Evolutionary conservation across 2,797 vertebrate genomes (phyloP).

Genomic region (Gobionotothen gibberifrons): DNA sequence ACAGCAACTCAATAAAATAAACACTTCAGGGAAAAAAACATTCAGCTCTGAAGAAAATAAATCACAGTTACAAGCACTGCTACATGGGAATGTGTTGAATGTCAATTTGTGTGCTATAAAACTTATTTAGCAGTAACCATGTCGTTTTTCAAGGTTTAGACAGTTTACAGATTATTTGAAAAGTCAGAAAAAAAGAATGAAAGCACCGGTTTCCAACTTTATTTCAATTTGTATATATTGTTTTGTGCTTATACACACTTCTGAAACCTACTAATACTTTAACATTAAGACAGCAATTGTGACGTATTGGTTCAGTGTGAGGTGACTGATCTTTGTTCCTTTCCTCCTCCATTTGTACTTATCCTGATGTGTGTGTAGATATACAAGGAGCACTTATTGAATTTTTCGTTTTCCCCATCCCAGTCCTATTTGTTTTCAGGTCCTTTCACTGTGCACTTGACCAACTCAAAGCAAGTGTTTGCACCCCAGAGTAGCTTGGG

Average conservation of each 20-base stretch:
- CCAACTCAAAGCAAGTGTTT: slow-evolving; percentile 48
- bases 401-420: slow-evolving; percentile 35
- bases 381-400: slow-evolving; percentile 53
- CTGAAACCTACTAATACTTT: background rate
- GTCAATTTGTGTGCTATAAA: background rate
- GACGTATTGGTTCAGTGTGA: slow-evolving; percentile 7
- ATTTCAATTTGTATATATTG: no score
- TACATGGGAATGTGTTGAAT: background rate
- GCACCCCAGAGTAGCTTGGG: slow-evolving; percentile 51
- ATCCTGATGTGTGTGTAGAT: slow-evolving; percentile 14
- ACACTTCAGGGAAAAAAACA: background rate
- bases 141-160: background rate
- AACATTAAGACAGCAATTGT: slow-evolving; percentile 10
- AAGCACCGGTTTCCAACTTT: background rate
- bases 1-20: slow-evolving; percentile 20
- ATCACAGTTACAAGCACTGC: background rate
- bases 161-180: background rate
- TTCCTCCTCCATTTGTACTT: slow-evolving; percentile 8
- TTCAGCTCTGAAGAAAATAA: background rate
- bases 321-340: background rate
- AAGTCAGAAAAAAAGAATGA: background rate
- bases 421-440: slow-evolving; percentile 38
- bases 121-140: background rate
- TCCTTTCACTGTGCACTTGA: slow-evolving; percentile 52
- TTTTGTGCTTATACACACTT: background rate